Percentiles rank a stretch among this genome's conserved stretches.
Conservation (phyloP, 2,888 invertebrate species). For the Parascotia fuliginaria region DNA sequence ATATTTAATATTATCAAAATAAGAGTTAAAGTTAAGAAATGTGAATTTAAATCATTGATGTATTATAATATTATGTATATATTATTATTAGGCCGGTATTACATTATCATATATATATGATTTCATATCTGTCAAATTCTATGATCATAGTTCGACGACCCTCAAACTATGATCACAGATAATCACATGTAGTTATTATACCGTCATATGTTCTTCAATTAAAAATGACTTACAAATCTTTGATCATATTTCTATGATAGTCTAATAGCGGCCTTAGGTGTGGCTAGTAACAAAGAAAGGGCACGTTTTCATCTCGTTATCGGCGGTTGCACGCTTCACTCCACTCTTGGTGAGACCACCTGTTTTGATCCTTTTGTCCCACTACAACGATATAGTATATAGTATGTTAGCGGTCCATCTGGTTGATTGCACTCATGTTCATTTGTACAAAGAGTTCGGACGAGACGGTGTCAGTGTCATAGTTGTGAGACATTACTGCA, state of each 20-base stretch:
- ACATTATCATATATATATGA: too few relatives aligned
- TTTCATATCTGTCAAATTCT: too few relatives aligned
- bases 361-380: constrained; percentile 37
- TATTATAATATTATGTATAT: too few relatives aligned
- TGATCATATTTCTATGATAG: too few relatives aligned
- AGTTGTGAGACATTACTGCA: background rate
- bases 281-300: constrained; percentile 15
- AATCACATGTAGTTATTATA: too few relatives aligned
- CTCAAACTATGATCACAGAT: too few relatives aligned
- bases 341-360: constrained; percentile 34
- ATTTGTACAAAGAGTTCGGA: background rate
- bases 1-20: too few relatives aligned
- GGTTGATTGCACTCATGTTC: constrained; percentile 16
- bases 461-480: background rate
- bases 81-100: too few relatives aligned
- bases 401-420: constrained; percentile 24
- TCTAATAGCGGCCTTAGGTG: too few relatives aligned
- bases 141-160: too few relatives aligned
- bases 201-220: too few relatives aligned
- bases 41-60: background rate
- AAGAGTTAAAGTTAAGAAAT: background rate
- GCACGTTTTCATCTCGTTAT: constrained; percentile 40
- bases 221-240: too few relatives aligned
- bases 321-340: constrained; percentile 38
- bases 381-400: constrained; percentile 32